phyloP scores from a whole-genome alignment of 2,113 vertebrate genomes.

The Catharus fuscescens region DNA sequence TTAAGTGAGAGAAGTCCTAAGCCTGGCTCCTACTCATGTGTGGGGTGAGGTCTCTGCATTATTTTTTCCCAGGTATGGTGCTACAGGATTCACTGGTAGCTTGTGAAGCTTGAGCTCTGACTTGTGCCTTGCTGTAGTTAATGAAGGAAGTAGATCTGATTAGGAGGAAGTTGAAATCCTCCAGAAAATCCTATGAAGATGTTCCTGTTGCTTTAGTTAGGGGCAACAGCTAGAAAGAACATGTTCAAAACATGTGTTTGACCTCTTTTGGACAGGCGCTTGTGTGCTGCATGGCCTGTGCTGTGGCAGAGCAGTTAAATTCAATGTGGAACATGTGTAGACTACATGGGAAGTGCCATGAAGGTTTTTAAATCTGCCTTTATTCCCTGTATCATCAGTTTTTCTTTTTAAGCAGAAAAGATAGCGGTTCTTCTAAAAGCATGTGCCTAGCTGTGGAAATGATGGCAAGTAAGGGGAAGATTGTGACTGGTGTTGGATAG shows the following conservation, averaged over 20 bases:
- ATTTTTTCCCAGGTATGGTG: neutral
- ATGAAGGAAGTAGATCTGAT: neutral
- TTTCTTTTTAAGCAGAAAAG: neutral
- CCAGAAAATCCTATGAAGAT: neutral
- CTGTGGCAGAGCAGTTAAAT: neutral
- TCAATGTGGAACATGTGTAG: neutral
- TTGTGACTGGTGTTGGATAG: neutral
- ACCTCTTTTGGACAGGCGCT: neutral
- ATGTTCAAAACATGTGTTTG: neutral
- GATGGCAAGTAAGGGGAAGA: neutral
- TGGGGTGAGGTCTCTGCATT: neutral
- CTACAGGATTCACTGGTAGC: neutral
- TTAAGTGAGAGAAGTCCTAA: neutral
- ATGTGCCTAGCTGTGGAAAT: neutral
- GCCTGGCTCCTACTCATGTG: neutral
- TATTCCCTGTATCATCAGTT: neutral
- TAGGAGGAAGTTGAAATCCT: neutral
- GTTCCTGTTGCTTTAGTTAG: neutral
- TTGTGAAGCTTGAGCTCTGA: neutral
- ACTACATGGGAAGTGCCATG: neutral
- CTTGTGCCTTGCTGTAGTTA: neutral
- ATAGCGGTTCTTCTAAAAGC: neutral
- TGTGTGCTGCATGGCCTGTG: fast-evolving
- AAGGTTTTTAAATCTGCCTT: neutral
- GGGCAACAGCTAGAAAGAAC: neutral